Percentiles rank a stretch among this genome's conserved stretches.
phyloP scores from a whole-genome alignment of 2,113 vertebrate species.

The Percopsis transmontana region DNA sequence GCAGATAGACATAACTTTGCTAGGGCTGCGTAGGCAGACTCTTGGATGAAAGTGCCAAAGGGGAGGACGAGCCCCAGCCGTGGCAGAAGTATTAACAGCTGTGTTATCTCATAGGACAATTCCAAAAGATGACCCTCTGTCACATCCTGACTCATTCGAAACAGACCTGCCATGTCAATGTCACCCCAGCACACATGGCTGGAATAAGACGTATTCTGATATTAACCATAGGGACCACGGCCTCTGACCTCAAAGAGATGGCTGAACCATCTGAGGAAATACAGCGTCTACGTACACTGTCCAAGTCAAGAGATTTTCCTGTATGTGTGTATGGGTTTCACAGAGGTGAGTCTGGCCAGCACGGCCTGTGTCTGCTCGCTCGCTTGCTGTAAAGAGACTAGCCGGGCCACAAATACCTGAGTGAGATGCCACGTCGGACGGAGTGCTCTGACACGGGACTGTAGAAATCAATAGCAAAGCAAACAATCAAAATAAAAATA shows the following conservation, averaged over 20 bases:
- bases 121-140: constrained; percentile 35
- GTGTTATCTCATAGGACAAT: constrained; percentile 40
- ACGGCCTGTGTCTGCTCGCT: constrained; percentile 39
- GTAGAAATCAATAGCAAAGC: background rate
- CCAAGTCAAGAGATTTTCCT: too few species aligned
- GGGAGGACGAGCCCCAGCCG: constrained; percentile 8
- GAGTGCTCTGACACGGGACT: background rate
- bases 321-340: constrained; percentile 18
- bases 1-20: constrained; percentile 12
- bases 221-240: background rate
- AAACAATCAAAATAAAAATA: background rate
- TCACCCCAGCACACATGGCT: constrained; percentile 8
- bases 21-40: constrained; percentile 13
- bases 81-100: constrained; percentile 47
- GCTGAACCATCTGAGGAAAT: constrained; percentile 37
- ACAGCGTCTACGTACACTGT: constrained; percentile 28
- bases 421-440: constrained; percentile 34
- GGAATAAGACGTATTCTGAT: background rate
- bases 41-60: constrained; percentile 27
- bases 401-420: constrained; percentile 11
- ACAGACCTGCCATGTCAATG: constrained; percentile 39
- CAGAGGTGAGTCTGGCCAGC: constrained; percentile 15
- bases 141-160: constrained; percentile 42
- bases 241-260: constrained; percentile 13
- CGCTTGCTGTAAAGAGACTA: constrained; percentile 29